These are phyloP conservation scores for Holcopasites calliopsidis DNA, from an alignment of 1,140 invertebrate genomes.

Conservation along the genomic window DNA sequence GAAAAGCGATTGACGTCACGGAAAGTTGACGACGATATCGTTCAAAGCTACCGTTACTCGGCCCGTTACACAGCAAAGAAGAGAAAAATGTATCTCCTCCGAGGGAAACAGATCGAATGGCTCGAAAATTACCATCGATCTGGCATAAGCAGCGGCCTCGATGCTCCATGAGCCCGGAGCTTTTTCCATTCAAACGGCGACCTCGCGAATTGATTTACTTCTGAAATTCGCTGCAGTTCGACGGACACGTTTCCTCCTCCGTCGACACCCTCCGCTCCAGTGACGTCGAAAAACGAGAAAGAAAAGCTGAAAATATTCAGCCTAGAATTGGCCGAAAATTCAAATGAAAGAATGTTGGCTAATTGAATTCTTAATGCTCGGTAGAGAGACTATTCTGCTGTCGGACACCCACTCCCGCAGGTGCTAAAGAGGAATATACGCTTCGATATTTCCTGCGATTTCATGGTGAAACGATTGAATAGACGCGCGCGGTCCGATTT, in stretches of 20 bases:
- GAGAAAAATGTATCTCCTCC: slow-evolving; percentile 25
- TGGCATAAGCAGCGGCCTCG: neutral
- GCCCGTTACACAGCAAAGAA: slow-evolving; percentile 16
- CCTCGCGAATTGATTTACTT: slow-evolving; percentile 4
- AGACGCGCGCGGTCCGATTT: neutral
- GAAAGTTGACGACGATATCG: slow-evolving; percentile 54
- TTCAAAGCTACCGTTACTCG: slow-evolving; percentile 21
- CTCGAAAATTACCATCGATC: slow-evolving; percentile 25
- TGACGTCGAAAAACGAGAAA: neutral
- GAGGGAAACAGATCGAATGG: slow-evolving; percentile 7
- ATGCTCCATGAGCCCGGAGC: neutral
- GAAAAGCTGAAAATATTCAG: no score
- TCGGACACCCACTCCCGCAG: no score
- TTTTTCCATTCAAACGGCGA: neutral
- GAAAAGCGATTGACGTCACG: slow-evolving; percentile 57
- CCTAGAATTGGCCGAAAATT: no score
- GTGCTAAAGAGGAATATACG: neutral
- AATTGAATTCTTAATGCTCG: no score
- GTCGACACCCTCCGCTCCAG: neutral
- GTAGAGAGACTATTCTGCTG: no score
- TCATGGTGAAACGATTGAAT: slow-evolving; percentile 1
- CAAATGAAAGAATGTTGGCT: no score
- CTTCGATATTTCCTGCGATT: slow-evolving; percentile 10
- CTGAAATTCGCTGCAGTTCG: no score
- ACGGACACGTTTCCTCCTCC: neutral